A percentile compares a stretch with the other conserved stretches of the same genome.
These are phyloP conservation scores for Corythaeola cristata DNA, from an alignment of 2,113 vertebrate genomes.

Conservation along the genomic window DNA sequence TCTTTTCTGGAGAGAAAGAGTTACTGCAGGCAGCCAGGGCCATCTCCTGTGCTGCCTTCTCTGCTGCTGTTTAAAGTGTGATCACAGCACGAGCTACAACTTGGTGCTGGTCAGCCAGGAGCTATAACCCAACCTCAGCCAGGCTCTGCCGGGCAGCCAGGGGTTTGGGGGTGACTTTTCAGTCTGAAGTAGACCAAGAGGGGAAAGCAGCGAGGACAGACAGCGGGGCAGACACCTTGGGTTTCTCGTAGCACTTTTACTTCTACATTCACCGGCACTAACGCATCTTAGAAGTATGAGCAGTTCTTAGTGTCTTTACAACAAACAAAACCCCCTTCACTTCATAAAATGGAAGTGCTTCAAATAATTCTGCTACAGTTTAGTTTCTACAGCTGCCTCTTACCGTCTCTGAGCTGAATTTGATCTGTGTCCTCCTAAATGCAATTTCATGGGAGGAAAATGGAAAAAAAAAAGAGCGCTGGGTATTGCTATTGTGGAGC, in stretches of 20 bases:
- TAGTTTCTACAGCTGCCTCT: not conserved
- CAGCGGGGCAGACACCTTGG: fast-evolving
- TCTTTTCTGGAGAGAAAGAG: not conserved
- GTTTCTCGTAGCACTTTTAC: not conserved
- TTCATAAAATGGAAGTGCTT: not conserved
- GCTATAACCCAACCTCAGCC: not conserved
- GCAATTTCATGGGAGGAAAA: not conserved
- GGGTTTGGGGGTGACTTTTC: too few relatives aligned
- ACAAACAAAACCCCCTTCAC: not conserved
- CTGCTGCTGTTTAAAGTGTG: not conserved
- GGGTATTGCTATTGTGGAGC: too few relatives aligned
- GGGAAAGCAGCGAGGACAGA: not conserved
- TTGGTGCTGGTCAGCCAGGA: fast-evolving
- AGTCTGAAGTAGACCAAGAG: not conserved
- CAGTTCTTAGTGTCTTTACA: not conserved
- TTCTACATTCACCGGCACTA: not conserved
- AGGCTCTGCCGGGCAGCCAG: not conserved
- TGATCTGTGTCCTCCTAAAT: not conserved
- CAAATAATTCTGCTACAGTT: not conserved
- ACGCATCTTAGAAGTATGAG: fast-evolving
- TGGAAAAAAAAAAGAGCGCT: too few relatives aligned
- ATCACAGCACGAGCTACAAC: not conserved
- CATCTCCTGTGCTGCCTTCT: not conserved
- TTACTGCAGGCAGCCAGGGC: not conserved
- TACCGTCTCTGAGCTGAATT: not conserved